Evolutionary conservation across 2,888 invertebrate species (phyloP).

Genomic region (Eilema caniola): DNA sequence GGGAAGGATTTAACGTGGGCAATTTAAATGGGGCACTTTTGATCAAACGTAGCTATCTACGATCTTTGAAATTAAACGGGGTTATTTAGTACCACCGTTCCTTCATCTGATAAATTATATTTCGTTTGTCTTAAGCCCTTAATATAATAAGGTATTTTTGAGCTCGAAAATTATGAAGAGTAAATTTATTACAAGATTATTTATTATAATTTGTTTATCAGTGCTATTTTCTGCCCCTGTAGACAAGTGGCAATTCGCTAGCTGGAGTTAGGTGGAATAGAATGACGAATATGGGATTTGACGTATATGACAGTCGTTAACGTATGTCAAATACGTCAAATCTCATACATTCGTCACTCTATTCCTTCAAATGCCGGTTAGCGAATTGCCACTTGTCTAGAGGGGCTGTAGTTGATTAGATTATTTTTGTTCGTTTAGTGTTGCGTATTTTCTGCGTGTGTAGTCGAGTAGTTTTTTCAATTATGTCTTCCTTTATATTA

Average conservation of each 20-base stretch:
- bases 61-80: background rate
- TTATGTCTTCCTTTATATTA: background rate
- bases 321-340: too few relatives aligned
- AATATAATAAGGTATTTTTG: background rate
- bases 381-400: too few relatives aligned
- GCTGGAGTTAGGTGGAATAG: too few relatives aligned
- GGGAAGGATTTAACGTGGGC: conserved; percentile 8
- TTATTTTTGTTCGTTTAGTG: too few relatives aligned
- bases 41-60: conserved; percentile 5
- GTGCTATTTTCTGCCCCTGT: too few relatives aligned
- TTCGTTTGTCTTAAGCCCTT: background rate
- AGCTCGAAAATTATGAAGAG: background rate
- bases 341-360: too few relatives aligned
- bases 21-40: conserved; percentile 12
- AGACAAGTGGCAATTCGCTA: too few relatives aligned
- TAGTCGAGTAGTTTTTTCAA: background rate
- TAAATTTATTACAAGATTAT: background rate
- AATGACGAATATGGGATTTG: too few relatives aligned
- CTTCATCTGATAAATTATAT: conserved; percentile 9
- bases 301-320: too few relatives aligned
- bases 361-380: too few relatives aligned
- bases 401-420: too few relatives aligned
- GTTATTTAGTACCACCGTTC: background rate
- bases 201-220: background rate
- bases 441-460: too few relatives aligned